Percentiles rank a stretch among this genome's conserved stretches.
Conservation (phyloP, 2,888 invertebrate genomes). For the Margaritifera margaritifera region DNA sequence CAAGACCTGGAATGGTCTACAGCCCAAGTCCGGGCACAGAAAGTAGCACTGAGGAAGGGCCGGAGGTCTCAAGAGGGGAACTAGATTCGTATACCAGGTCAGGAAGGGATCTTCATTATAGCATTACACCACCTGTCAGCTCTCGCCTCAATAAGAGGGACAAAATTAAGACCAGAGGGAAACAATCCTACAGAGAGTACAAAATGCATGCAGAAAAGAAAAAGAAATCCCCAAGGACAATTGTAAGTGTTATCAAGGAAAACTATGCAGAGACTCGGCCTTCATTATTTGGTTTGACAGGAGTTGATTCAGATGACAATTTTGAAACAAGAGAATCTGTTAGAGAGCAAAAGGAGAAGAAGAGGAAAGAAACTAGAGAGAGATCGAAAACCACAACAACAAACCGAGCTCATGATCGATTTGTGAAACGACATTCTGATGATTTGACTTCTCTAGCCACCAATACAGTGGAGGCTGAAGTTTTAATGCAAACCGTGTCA, state of each 20-base stretch:
- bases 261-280: constrained; percentile 50
- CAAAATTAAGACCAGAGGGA: constrained; percentile 26
- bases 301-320: constrained; percentile 62
- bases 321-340: constrained; percentile 42
- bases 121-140: constrained; percentile 52
- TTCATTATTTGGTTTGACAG: constrained; percentile 50
- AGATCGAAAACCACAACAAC: constrained; percentile 54
- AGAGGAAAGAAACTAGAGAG: constrained; percentile 49
- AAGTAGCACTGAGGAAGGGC: too few relatives aligned
- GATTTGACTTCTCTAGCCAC: constrained; percentile 36
- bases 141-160: constrained; percentile 45
- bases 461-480: constrained; percentile 34
- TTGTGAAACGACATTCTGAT: constrained; percentile 50
- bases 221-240: constrained; percentile 29
- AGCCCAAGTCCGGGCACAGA: too few relatives aligned
- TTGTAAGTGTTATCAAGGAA: constrained; percentile 56
- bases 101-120: constrained; percentile 33
- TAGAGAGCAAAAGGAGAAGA: constrained; percentile 50
- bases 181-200: constrained; percentile 37
- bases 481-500: constrained; percentile 40
- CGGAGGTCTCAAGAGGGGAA: too few relatives aligned
- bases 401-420: constrained; percentile 48
- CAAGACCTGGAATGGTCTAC: too few relatives aligned
- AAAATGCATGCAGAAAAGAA: constrained; percentile 37
- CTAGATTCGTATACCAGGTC: not conserved